phyloP scores from a whole-genome alignment of 2,888 invertebrate species.

The Drosophila cracens region DNA sequence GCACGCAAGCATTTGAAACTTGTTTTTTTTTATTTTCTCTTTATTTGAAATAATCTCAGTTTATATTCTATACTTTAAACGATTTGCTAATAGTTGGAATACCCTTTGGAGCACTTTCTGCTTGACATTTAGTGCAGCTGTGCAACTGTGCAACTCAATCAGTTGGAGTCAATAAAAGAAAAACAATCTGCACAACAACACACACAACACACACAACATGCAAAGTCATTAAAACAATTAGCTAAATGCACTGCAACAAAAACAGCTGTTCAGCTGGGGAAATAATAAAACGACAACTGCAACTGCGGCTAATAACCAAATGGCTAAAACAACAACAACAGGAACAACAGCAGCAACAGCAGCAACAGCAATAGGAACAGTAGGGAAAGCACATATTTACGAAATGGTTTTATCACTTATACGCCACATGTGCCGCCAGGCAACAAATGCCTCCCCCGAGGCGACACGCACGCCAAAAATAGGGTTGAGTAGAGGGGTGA shows the following conservation, averaged over 20 bases:
- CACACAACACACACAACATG: constrained; percentile 17
- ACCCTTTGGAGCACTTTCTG: not conserved
- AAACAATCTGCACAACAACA: constrained; percentile 4
- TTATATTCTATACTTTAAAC: not conserved
- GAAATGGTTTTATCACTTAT: constrained; percentile 70
- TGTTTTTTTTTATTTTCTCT: not conserved
- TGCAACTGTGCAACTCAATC: constrained; percentile 31
- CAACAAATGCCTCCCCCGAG: constrained; percentile 62
- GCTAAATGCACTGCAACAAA: constrained; percentile 48
- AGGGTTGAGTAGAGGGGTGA: constrained; percentile 3
- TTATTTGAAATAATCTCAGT: not conserved
- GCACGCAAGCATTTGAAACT: not conserved
- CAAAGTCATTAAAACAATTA: constrained; percentile 66
- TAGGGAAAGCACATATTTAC: constrained; percentile 39
- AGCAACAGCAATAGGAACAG: not conserved
- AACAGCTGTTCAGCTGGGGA: constrained; percentile 32
- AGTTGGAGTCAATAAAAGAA: constrained; percentile 9
- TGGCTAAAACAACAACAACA: constrained; percentile 7
- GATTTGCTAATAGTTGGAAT: not conserved
- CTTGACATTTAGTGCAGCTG: constrained; percentile 25
- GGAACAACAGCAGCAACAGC: not conserved
- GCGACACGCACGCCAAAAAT: constrained; percentile 5
- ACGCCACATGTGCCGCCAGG: constrained; percentile 57
- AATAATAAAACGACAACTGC: constrained; percentile 17
- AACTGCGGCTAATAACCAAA: constrained; percentile 28